Percentiles rank a stretch among this genome's conserved stretches.
phyloP scores from a whole-genome alignment of 2,888 invertebrate genomes.

The Mesopsocus fuscifrons region DNA sequence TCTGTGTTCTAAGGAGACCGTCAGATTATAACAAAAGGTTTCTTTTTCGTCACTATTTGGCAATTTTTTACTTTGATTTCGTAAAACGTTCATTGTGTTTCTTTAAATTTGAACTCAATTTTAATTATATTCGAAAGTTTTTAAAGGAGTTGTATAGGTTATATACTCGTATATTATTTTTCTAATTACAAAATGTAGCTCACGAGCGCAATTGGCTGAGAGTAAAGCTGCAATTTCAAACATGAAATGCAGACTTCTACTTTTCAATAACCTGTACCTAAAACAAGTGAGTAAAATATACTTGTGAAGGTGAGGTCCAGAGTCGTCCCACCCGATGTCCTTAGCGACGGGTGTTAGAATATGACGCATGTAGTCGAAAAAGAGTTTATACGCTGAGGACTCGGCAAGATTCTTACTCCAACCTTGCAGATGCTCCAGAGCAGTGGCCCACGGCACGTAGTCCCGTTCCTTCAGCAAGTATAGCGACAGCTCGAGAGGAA shows the following conservation, averaged over 20 bases:
- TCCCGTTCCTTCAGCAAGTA: constrained; percentile 50
- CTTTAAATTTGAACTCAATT: neutral
- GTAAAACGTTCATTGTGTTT: no score
- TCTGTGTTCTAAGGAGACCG: no score
- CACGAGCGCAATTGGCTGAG: no score
- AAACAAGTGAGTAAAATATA: neutral
- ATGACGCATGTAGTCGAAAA: constrained; percentile 37
- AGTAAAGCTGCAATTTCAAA: no score
- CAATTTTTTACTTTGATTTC: no score
- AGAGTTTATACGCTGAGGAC: constrained; percentile 45
- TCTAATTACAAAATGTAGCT: no score
- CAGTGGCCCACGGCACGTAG: constrained; percentile 72
- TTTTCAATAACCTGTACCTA: no score
- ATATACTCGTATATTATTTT: no score
- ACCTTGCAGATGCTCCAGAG: constrained; percentile 49
- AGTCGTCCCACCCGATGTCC: constrained; percentile 41
- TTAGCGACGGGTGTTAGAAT: constrained; percentile 37
- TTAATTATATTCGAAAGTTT: constrained; percentile 6
- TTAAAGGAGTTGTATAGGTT: no score
- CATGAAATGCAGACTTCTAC: no score
- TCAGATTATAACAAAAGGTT: no score
- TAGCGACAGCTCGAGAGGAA: constrained; percentile 41
- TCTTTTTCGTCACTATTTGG: no score
- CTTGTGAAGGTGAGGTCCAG: constrained; percentile 42
- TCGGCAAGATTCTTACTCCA: constrained; percentile 55